Base-by-base conservation (phyloP, 2,888 invertebrate genomes). In the Xanthia icteritia region DNA sequence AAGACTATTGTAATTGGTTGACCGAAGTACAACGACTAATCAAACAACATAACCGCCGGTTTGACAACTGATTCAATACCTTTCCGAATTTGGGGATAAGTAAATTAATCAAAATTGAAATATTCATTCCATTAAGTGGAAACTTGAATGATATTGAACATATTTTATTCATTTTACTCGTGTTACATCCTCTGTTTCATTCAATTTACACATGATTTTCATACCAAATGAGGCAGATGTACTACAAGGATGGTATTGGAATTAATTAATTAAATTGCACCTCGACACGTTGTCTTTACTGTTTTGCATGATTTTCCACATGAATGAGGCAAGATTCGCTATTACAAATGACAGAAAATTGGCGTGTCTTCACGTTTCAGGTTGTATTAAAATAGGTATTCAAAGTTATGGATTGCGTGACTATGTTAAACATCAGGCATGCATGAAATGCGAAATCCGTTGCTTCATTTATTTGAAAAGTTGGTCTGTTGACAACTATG, bases 241-340 rank as follows among this genome's bases (percentile, higher is more conserved):
- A 61, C 61, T 56, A 61, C 36, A n/a, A 70, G 83, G 73, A 73
- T 73, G 70, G 58, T 39, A 78, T 79, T 83, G 15, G 68, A 83
- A 84, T 74, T 63, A 69, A 74, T 79, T 58, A 74, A 65, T 72
- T 72, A 84, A 79, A 86, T 75, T 74, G 69, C 63, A 69, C 66
- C 65, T 74, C 51, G 15, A 66, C 54, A 84, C 64, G 64, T 65
- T 79, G 63, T n/a, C 45, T 61, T 86, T 31, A 39, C 58, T 66
- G 71, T 72, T 83, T 83, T 69, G 73, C 68, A 86, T 84, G 45
- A 79, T 84, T 83, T 78, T 83, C 73, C 84, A 68, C 45, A 63
- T 58, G 67, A 78, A 83, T 68, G 45, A 67, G 13, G 27, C 65
- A 79, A 61, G 39, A 67, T 63, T 64, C 67, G 51, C 42, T 20